Conservation (phyloP, 1,140 invertebrate species). For the Paramacrobiotus metropolitanus region DNA sequence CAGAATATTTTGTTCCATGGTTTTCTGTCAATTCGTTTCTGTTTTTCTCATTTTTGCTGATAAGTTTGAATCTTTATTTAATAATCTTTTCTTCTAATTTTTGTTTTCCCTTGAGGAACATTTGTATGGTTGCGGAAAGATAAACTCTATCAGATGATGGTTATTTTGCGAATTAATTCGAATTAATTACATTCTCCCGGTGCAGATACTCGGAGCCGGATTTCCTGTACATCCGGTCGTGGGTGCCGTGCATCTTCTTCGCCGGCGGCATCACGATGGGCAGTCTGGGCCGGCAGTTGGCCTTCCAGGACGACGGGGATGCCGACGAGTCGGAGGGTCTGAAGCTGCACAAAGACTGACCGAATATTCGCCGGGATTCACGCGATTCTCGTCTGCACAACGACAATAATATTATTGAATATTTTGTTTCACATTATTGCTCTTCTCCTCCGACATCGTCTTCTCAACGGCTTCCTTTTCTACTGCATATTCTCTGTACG, state of each 20-base stretch:
- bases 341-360: conserved; percentile 10
- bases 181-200: conserved; percentile 10
- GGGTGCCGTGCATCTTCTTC: conserved; percentile 27
- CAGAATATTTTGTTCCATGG: background rate
- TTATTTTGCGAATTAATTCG: too few relatives aligned
- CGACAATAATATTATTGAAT: too few relatives aligned
- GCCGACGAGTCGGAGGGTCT: background rate
- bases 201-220: conserved; percentile 25
- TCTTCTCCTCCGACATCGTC: too few relatives aligned
- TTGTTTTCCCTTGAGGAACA: too few relatives aligned
- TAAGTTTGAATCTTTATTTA: background rate
- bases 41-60: background rate
- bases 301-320: conserved; percentile 9
- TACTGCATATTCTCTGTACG: too few relatives aligned
- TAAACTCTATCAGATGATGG: too few relatives aligned
- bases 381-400: too few relatives aligned
- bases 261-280: conserved; percentile 28
- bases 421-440: too few relatives aligned
- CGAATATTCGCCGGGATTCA: too few relatives aligned
- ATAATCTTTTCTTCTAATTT: too few relatives aligned
- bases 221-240: conserved; percentile 25
- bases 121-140: too few relatives aligned
- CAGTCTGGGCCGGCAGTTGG: conserved; percentile 25
- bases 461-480: too few relatives aligned
- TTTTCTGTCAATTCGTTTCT: background rate